Evolutionary conservation across 2,113 vertebrate species (phyloP).

Genomic region (Heptranchias perlo): DNA sequence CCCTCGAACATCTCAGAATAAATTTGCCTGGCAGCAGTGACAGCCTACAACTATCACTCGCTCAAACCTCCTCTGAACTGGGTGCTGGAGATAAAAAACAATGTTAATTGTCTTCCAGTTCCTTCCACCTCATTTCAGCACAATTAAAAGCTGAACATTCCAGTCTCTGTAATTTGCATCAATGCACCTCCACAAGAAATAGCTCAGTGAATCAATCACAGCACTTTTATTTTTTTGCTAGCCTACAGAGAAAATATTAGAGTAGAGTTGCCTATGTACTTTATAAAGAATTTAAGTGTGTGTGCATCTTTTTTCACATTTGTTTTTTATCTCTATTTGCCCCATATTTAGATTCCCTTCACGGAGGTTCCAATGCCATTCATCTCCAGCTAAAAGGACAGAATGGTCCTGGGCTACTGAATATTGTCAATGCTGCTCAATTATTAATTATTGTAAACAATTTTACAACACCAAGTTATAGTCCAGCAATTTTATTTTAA

Average conservation of each 20-base stretch:
- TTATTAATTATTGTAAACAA: not conserved
- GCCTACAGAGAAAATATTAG: not conserved
- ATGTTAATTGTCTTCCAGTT: conserved; percentile 84
- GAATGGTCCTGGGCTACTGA: not conserved
- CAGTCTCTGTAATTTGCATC: conserved; percentile 65
- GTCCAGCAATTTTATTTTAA: no score
- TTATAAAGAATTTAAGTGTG: not conserved
- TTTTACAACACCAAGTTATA: no score
- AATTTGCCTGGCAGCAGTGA: conserved; percentile 68
- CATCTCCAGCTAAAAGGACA: not conserved
- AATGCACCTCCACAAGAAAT: conserved; percentile 58
- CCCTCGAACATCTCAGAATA: conserved; percentile 65
- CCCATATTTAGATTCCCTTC: not conserved
- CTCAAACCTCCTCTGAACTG: conserved; percentile 65
- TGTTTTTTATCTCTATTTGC: not conserved
- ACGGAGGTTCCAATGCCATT: not conserved
- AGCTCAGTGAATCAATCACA: conserved; percentile 48
- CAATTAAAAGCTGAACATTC: conserved; percentile 69
- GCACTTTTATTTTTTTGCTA: conserved; percentile 39
- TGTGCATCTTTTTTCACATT: not conserved
- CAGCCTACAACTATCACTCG: conserved; percentile 51
- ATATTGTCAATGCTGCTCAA: not conserved
- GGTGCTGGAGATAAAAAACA: conserved; percentile 61
- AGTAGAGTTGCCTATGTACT: not conserved
- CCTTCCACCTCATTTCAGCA: conserved; percentile 82